phyloP scores from a whole-genome alignment of 23 tunicate species.

The Halocynthia aurantium region DNA sequence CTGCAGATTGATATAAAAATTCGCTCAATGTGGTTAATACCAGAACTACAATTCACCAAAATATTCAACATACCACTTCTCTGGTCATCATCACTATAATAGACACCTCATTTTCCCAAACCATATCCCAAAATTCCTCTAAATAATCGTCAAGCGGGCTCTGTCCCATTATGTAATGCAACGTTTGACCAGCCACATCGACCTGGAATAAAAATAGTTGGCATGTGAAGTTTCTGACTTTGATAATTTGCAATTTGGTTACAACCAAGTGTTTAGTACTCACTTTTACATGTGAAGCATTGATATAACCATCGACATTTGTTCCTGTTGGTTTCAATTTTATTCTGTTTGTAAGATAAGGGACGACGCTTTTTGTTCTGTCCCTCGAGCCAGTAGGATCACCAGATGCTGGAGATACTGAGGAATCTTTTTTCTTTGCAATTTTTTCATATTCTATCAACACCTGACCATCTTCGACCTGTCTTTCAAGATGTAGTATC shows the following conservation, averaged over 20 bases:
- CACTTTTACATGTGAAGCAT: constrained; percentile 70
- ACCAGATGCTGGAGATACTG: neutral
- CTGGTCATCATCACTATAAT: constrained; percentile 57
- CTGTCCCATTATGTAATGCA: constrained; percentile 60
- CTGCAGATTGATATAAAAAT: constrained; percentile 17
- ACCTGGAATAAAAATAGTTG: constrained; percentile 27
- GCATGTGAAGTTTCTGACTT: neutral
- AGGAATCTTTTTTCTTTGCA: no score
- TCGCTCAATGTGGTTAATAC: neutral
- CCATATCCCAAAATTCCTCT: constrained; percentile 76
- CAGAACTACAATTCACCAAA: neutral
- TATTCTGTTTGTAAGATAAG: constrained; percentile 52
- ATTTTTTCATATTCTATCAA: constrained; percentile 60
- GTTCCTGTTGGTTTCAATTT: constrained; percentile 31
- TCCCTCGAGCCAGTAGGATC: constrained; percentile 36
- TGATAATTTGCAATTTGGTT: neutral
- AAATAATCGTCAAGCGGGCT: constrained; percentile 52
- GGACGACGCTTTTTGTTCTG: constrained; percentile 54
- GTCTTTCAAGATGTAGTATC: constrained; percentile 54
- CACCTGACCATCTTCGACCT: constrained; percentile 69
- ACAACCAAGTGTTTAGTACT: neutral
- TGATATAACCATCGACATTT: constrained; percentile 64
- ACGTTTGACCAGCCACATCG: constrained; percentile 32
- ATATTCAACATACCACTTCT: constrained; percentile 46
- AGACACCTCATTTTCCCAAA: constrained; percentile 49